These are phyloP conservation scores for Lichenostomus cassidix DNA, from an alignment of 2,113 vertebrate genomes.

Conservation along the genomic window DNA sequence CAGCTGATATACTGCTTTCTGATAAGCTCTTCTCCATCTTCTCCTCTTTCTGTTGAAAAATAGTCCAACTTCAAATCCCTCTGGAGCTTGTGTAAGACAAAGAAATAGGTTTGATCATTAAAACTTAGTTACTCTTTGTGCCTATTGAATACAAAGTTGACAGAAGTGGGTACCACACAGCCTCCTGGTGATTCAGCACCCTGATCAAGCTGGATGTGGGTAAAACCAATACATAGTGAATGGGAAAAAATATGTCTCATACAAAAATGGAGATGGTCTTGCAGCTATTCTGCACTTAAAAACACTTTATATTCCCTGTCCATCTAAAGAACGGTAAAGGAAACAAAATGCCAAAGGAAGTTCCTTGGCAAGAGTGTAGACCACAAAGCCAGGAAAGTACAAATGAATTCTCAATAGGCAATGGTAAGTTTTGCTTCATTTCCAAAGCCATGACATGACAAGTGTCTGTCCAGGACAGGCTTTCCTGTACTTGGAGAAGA, in stretches of 20 bases:
- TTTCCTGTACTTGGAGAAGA: not conserved
- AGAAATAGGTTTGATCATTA: not conserved
- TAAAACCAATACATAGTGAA: not conserved
- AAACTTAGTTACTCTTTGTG: not conserved
- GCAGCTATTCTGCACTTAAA: not conserved
- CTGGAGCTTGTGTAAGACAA: not conserved
- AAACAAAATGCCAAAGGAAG: not conserved
- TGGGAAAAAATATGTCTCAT: not conserved
- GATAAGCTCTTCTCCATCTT: not conserved
- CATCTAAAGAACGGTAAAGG: not conserved
- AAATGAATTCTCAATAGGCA: not conserved
- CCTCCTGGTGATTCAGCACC: not conserved
- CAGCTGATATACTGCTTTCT: not conserved
- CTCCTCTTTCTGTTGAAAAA: not conserved
- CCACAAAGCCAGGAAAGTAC: not conserved
- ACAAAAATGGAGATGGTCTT: not conserved
- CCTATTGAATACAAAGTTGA: not conserved
- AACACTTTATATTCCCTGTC: not conserved
- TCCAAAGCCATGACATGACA: not conserved
- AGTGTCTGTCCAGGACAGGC: not conserved
- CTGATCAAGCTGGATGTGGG: not conserved
- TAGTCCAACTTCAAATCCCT: not conserved
- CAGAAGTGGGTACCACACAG: not conserved
- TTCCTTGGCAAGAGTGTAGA: not conserved
- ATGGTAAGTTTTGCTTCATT: not conserved